A percentile compares a stretch with the other conserved stretches of the same genome.
Conservation (phyloP, 92 coral and sea anemone species). For the Palythoa grandis region DNA sequence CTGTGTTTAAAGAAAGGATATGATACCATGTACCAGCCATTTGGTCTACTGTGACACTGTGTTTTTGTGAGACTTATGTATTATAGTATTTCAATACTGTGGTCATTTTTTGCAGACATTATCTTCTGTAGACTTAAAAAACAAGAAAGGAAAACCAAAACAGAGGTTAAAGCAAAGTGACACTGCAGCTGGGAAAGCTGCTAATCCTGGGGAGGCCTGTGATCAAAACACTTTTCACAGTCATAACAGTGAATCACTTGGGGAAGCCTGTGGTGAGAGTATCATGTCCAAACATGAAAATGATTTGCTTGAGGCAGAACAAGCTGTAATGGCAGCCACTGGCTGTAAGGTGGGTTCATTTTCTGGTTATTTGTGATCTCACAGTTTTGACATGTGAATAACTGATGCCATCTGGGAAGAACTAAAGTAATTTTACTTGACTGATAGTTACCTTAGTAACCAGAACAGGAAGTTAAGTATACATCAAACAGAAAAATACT, state of each 20-base stretch:
- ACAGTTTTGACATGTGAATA: too few species aligned
- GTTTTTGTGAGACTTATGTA: too few species aligned
- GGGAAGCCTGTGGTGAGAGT: neutral
- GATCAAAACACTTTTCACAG: neutral
- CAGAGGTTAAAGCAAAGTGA: conserved; percentile 36
- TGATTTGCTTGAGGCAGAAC: conserved; percentile 43
- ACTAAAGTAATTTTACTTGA: too few species aligned
- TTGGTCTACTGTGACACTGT: too few species aligned
- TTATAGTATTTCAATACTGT: too few species aligned
- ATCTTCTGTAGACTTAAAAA: conserved; percentile 13
- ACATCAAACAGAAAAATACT: too few species aligned
- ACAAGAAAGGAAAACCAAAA: conserved; percentile 42
- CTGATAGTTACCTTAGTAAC: too few species aligned
- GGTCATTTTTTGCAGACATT: conserved; percentile 1
- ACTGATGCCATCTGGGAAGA: too few species aligned
- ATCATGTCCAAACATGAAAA: neutral
- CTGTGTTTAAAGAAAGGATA: too few species aligned
- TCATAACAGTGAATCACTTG: neutral
- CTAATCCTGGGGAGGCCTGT: neutral
- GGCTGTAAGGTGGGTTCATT: conserved; percentile 66
- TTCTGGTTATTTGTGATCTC: neutral
- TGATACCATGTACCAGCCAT: too few species aligned
- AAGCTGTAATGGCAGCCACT: conserved; percentile 71
- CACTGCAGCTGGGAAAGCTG: neutral
- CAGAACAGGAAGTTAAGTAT: too few species aligned